Evolutionary conservation across 2,888 invertebrate genomes (phyloP), one percentile per base, ranked within the genome.

Genomic region (Drosophila neotestacea): DNA sequence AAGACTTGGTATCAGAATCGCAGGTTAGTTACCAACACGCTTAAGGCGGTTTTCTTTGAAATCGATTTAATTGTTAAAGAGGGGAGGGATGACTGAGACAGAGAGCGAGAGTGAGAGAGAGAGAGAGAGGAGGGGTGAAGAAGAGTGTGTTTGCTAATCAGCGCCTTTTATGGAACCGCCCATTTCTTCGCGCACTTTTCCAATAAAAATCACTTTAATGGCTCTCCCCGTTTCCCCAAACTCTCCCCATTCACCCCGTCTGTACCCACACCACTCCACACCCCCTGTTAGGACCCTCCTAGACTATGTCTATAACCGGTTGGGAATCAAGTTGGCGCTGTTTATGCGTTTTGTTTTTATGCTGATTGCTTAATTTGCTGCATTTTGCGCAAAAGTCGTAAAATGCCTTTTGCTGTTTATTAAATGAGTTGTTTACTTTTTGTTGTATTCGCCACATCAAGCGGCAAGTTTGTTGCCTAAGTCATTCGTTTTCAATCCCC

Each of bases 1-100:
- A 99, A 99, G 94, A 99, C 99, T 89, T 99, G 99, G 99, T 99
- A 99, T 93, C 99, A 99, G 93, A 99, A 99, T 93, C 94, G 99
- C 94, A 95, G 99, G 98, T 98, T 93, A 94, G 95, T 80, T 11
- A 22, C 6, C 30, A n/a, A 22, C 22, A n/a, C 9, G 4, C 4
- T 7, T 2, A 60, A 22, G 59, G 77, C 77, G 86, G 22, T 10
- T 22, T 10, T 36, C 64, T 77, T 77, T 77, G 60, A 63, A 47
- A 32, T 34, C 36, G 32, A 42, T 61, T 73, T 79, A 71, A 67
- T 59, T 75, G 32, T 32, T 32, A 32, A 32, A 32, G 1, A 3
- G 38, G 13, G 11, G 10, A 4, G n/a, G 4, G n/a, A 10, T 3
- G 10, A 6, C 0, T 16, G 22, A 22, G 22, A 3, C 3, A 22